Evolutionary conservation across 1,140 invertebrate genomes (phyloP), one percentile per base, ranked within the genome.

Genomic region (Drosophila ironensis): DNA sequence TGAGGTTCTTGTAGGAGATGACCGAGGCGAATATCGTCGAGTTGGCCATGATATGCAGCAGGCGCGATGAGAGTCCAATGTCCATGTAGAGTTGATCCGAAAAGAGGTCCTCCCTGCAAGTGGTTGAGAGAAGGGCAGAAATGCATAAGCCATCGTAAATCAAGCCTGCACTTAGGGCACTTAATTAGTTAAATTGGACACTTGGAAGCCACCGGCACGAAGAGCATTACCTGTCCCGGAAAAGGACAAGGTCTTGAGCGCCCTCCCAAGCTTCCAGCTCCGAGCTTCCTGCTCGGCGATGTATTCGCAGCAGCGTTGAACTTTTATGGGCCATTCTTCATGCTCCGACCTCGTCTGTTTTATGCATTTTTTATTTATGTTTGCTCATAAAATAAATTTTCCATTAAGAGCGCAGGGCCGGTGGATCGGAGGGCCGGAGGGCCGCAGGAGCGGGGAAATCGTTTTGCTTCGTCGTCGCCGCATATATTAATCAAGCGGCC

Each of bases 1-100:
- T 90, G 2, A 93, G 75, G 66, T 92, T 92, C 68, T 91, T 91
- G 56, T 92, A 93, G n/a, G 92, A 90, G 14, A 92, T 88, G 22
- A 92, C 90, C 42, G 89, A 89, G 19, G 89, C 86, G 46, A 88
- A 88, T 56, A 90, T 84, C 47, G 89, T 90, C n/a, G 76, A 82
- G 44, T 90, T 90, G 42, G 87, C 69, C 78, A 89, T 89, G 48
- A 90, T 88, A 38, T 90, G 75, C 44, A 89, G 59, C 35, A 90
- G 61, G 2, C 86, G 72, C 1, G 54, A 45, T 2, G 87, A 89
- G n/a, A 84, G 51, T 27, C 84, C 87, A 16, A 90, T 90, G 47
- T 90, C 84, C 76, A 90, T 86, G 14, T 90, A 89, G 8, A 90
- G 67, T 56, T 90, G 88, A 72, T 90, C 89, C 35, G 89, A 89